Base-by-base conservation (phyloP, 1,140 invertebrate genomes). In the Camponotus vicinus region DNA sequence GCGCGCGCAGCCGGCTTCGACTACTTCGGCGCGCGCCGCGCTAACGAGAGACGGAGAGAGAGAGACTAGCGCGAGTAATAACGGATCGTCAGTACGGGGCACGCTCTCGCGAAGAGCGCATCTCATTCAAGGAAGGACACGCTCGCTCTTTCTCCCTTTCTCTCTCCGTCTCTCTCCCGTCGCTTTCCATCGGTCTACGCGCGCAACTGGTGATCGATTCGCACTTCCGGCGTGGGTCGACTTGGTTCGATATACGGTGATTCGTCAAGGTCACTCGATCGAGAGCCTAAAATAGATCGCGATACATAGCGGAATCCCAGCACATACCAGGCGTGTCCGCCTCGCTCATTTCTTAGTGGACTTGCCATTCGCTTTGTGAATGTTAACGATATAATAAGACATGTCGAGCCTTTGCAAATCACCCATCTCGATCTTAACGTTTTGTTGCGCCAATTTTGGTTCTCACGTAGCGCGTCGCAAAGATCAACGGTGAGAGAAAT, bases 161-260 rank as follows among this genome's bases (percentile, higher is more conserved):
- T 27, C n/a, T 61, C 57, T 42, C 42, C 73, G 70, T 83, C 70
- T 66, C 67, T 37, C 67, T 32, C 66, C 82, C 37, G 37, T 61
- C 55, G 59, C 69, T 6, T 63, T 32, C 67, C 77, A 52, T 52
- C 13, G 11, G 18, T 64, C 13, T 76, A 85, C 79, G 84, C 87
- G 92, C 91, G 92, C 92, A 93, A 92, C 92, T 92, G 87, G 92
- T 92, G 90, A 91, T 92, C 91, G 85, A 90, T 91, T 88, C 86
- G 52, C 80, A 86, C 82, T 91, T 90, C 77, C 89, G 75, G 59
- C 88, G 77, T 75, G 69, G 89, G 76, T 85, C 89, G 86, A 84
- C 80, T 76, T 84, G n/a, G 85, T 84, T 27, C 85, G 88, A 76
- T 49, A 34, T 63, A 61, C 64, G 57, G 66, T 57, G 34, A 49